Base-by-base conservation (phyloP, 2,888 invertebrate species). In the Leuctra nigra region DNA sequence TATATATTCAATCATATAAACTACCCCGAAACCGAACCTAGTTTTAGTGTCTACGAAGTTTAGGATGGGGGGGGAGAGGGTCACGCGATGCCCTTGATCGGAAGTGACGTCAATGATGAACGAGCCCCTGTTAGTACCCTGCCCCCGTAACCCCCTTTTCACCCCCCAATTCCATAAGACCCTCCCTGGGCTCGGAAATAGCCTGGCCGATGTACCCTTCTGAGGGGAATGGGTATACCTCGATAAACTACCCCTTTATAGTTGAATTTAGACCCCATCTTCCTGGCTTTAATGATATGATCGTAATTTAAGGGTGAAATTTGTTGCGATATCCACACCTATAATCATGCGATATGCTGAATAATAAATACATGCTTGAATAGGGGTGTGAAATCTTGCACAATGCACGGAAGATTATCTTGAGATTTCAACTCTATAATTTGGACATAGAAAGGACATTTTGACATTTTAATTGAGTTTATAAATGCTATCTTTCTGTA, bases 161-260 rank as follows among this genome's bases (percentile, higher is more conserved):
- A 6, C 14, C 41, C 18, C 41, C 38, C 38, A 38, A 18, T 6
- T 11, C 41, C 41, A 35, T 20, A 50, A 20, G 33, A 16, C 29
- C 22, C 50, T 35, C 44, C 18, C 23, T 29, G 7, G 2, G 44
- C 44, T 50, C 50, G 50, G 50, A 50, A 50, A 50, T 35, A 33
- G 50, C 35, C 16, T 18, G 50, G 33, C 13, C 20, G 50, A 35
- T 44, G n/a, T n/a, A n/a, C n/a, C n/a, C n/a, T 44, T 44, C 3
- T 33, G 33, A 35, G 50, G 50, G 50, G 35, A 23, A 44, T 50
- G 33, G 7, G 33, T 33, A n/a, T 50, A 29, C 50, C 50, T 50
- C n/a, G n/a, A n/a, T n/a, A 50, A 50, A 50, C 50, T 50, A 50
- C 14, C 33, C 50, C 50, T 50, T n/a, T n/a, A n/a, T 50, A 50